Evolutionary conservation across 1,140 invertebrate species (phyloP).

Genomic region (Neodiprion virginianus): DNA sequence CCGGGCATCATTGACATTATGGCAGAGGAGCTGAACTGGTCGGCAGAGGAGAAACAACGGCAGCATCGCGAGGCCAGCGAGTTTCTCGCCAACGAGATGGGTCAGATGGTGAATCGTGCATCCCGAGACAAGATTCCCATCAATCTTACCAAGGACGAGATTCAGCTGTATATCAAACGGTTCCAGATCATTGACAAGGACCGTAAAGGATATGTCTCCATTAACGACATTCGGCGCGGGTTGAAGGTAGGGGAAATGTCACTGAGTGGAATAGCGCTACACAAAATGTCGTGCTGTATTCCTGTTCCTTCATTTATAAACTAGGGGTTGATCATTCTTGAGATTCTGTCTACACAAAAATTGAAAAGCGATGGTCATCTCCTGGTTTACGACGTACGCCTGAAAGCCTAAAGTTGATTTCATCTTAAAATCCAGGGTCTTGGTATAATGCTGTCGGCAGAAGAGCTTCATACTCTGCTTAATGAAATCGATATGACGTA

Average conservation of each 20-base stretch:
- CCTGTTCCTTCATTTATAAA: no score
- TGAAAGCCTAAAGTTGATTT: no score
- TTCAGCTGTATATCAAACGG: slow-evolving; percentile 91
- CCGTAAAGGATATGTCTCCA: slow-evolving; percentile 96
- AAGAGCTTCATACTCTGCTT: slow-evolving; percentile 71
- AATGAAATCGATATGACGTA: slow-evolving; percentile 73
- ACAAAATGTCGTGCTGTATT: no score
- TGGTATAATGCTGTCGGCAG: slow-evolving; percentile 68
- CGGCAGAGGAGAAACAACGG: slow-evolving; percentile 78
- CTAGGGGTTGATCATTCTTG: no score
- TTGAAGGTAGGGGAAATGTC: slow-evolving; percentile 78
- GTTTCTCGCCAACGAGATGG: slow-evolving; percentile 96
- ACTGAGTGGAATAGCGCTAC: no score
- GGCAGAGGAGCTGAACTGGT: slow-evolving; percentile 96
- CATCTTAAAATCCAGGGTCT: slow-evolving; percentile 60
- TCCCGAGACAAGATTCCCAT: slow-evolving; percentile 89
- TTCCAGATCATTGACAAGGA: slow-evolving; percentile 96
- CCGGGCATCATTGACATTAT: slow-evolving; percentile 94
- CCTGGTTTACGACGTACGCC: no score
- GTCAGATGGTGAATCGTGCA: slow-evolving; percentile 89
- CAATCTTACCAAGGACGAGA: slow-evolving; percentile 94
- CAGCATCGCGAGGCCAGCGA: slow-evolving; percentile 82
- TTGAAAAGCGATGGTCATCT: no score
- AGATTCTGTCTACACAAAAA: no score
- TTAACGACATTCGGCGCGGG: slow-evolving; percentile 94